Percentiles rank a stretch among this genome's conserved stretches.
These are phyloP conservation scores for Axinella damicornis DNA, from an alignment of 37 sponge, comb jelly and placozoan genomes.

Conservation along the genomic window DNA sequence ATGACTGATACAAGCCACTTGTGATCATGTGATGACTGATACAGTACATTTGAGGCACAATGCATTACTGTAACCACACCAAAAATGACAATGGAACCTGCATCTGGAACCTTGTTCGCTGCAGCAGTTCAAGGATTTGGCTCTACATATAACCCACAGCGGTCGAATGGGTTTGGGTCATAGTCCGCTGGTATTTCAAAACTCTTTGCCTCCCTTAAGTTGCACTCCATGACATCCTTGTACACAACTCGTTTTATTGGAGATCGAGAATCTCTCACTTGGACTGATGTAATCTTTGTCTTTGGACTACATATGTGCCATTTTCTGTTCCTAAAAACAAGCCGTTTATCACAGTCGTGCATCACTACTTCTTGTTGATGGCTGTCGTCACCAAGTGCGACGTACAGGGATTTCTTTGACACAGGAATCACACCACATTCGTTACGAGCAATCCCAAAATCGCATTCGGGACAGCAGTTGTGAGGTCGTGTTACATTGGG, in stretches of 20 bases:
- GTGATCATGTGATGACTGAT: no score
- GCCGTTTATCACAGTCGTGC: conserved; percentile 40
- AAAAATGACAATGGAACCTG: no score
- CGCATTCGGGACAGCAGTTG: conserved; percentile 47
- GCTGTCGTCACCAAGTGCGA: background rate
- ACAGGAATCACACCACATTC: conserved; percentile 26
- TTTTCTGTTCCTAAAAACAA: background rate
- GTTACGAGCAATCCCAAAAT: conserved; percentile 35
- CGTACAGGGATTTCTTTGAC: background rate
- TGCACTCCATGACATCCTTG: background rate
- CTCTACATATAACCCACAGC: background rate
- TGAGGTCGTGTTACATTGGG: background rate
- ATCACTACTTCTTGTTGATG: conserved; percentile 14
- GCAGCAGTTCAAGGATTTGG: conserved; percentile 1
- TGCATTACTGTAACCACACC: no score
- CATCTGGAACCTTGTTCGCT: no score
- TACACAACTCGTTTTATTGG: background rate
- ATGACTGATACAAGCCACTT: no score
- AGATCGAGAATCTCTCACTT: background rate
- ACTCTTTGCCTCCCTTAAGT: no score
- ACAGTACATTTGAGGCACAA: no score
- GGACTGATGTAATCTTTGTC: background rate
- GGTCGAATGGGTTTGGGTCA: background rate
- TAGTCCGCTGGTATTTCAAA: background rate
- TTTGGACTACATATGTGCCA: background rate